These are phyloP conservation scores for Dreissena rostriformis DNA, from an alignment of 1,140 invertebrate species.

Conservation along the genomic window DNA sequence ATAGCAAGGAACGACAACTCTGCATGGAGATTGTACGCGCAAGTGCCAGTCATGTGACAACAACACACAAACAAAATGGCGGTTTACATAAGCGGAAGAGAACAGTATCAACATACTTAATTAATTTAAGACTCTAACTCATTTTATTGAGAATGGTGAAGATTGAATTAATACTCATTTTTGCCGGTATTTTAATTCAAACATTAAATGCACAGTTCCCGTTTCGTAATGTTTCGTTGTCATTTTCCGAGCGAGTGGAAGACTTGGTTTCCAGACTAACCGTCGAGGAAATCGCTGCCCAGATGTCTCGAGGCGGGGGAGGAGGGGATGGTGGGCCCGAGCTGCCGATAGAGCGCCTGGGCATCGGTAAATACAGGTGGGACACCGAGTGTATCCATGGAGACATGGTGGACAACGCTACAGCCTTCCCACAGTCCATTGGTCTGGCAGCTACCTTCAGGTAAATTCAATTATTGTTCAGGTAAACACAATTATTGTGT, in stretches of 20 bases:
- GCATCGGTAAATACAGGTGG: conserved; percentile 76
- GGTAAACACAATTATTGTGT: no score
- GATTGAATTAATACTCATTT: no score
- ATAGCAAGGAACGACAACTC: no score
- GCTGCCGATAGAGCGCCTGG: conserved; percentile 72
- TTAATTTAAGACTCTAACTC: no score
- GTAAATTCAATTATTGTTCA: no score
- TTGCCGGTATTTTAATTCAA: no score
- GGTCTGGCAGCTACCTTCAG: conserved; percentile 77
- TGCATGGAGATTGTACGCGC: no score
- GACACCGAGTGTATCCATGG: conserved; percentile 78
- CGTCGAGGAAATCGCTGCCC: conserved; percentile 72
- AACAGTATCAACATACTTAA: no score
- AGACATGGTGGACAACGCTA: conserved; percentile 70
- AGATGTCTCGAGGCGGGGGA: conserved; percentile 75
- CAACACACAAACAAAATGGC: no score
- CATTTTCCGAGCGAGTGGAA: conserved; percentile 70
- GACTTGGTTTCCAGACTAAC: conserved; percentile 75
- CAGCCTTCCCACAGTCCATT: conserved; percentile 77
- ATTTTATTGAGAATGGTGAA: no score
- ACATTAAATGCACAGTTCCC: conserved; percentile 49
- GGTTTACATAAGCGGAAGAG: no score
- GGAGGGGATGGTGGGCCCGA: conserved; percentile 70
- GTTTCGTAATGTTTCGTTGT: conserved; percentile 69
- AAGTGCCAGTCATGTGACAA: no score